These are phyloP conservation scores for Drosophila nebulosa DNA, from an alignment of 1,140 invertebrate genomes.

Conservation along the genomic window DNA sequence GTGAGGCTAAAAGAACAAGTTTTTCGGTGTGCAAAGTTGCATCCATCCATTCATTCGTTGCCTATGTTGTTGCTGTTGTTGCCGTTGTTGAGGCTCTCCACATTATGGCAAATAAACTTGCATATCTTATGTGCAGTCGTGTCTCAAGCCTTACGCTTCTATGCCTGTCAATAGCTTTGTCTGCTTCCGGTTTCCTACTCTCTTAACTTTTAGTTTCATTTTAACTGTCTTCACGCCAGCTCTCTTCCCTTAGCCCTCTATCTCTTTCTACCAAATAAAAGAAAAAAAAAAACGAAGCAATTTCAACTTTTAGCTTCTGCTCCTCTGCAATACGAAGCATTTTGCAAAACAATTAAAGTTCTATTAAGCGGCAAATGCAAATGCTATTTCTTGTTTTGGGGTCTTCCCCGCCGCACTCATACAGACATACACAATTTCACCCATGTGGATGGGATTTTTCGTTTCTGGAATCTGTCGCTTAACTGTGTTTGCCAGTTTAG, in stretches of 20 bases:
- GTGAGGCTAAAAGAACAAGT: slow-evolving; percentile 7
- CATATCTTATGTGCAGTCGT: slow-evolving; percentile 33
- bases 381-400: slow-evolving; percentile 38
- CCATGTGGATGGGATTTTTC: slow-evolving; percentile 31
- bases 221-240: slow-evolving; percentile 32
- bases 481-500: slow-evolving; percentile 55
- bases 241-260: neutral
- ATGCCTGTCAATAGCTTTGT: neutral
- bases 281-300: neutral
- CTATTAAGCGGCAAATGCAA: slow-evolving; percentile 76
- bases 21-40: slow-evolving; percentile 47
- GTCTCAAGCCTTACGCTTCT: slow-evolving; percentile 6
- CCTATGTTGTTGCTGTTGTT: slow-evolving; percentile 1
- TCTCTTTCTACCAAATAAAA: neutral
- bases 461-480: slow-evolving; percentile 34
- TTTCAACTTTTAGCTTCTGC: slow-evolving; percentile 1
- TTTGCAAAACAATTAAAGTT: slow-evolving; percentile 73
- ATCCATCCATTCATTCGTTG: slow-evolving; percentile 36
- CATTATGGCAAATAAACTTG: slow-evolving; percentile 65
- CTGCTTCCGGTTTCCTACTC: neutral
- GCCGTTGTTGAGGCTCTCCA: slow-evolving; percentile 8
- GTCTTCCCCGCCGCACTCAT: slow-evolving; percentile 12
- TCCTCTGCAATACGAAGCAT: slow-evolving; percentile 25
- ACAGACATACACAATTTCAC: neutral
- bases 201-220: slow-evolving; percentile 32